Evolutionary conservation across 2,888 invertebrate species (phyloP).

Genomic region (Caenorhabditis sulstoni): DNA sequence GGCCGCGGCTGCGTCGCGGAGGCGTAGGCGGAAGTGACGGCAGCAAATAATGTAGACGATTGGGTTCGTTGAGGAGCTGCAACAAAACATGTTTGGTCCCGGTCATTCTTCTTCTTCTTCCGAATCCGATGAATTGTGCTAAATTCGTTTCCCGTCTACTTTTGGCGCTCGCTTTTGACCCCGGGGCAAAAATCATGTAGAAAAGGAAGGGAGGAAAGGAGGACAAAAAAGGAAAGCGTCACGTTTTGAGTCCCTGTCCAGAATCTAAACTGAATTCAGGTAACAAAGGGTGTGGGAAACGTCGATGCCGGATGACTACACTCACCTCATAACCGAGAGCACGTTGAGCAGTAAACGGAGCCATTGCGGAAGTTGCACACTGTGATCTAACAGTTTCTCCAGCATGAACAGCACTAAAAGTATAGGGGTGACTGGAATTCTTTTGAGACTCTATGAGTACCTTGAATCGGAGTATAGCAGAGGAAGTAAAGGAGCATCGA

Average conservation of each 20-base stretch:
- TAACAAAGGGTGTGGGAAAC: neutral
- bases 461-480: constrained; percentile 82
- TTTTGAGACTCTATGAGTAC: constrained; percentile 12
- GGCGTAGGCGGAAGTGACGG: constrained; percentile 69
- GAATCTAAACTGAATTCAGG: neutral
- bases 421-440: neutral
- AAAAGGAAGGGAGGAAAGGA: no score
- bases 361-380: constrained; percentile 66
- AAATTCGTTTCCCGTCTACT: constrained; percentile 32
- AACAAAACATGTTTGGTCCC: constrained; percentile 36
- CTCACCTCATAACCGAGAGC: constrained; percentile 68
- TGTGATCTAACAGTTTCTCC: constrained; percentile 59
- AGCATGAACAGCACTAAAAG: constrained; percentile 66
- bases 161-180: constrained; percentile 39
- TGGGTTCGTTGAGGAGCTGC: constrained; percentile 73
- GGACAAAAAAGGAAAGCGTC: neutral
- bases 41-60: constrained; percentile 74
- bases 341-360: constrained; percentile 67
- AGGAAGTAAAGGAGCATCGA: constrained; percentile 82
- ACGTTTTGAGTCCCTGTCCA: no score
- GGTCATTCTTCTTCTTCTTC: constrained; percentile 31
- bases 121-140: constrained; percentile 22
- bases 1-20: constrained; percentile 32
- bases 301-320: no score
- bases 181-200: constrained; percentile 33